Base-by-base conservation (phyloP, 2,797 vertebrate genomes). In the Serranus cabrilla region DNA sequence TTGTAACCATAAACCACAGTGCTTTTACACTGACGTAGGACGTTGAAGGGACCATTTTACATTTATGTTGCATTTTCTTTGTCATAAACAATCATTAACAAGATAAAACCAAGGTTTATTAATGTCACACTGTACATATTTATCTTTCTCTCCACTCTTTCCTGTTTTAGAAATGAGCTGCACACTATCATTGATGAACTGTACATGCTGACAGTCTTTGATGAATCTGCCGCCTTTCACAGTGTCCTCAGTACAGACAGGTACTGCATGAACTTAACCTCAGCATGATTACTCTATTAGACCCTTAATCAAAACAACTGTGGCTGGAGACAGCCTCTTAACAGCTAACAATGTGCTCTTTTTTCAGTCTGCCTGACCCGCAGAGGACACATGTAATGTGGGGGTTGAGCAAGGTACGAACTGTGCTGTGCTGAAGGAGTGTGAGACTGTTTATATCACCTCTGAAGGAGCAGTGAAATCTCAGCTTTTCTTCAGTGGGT, bases 201-300 rank as follows among this genome's bases (percentile, higher is more conserved):
- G 83, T 99, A 99, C 93, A 99, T 99, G 98, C 95, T 99, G 87
- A 96, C 97, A 0, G 95, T 99, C 75, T 99, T 99, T 90, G 95
- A 97, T 21, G 94, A 97, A 76, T 93, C 95, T 0, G 72, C 91
- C 63, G 88, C 84, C 7, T 98, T 98, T 93, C 90, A 79, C 87
- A 99, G 98, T 61, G 96, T 99, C 83, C 96, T 98, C 72, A 92
- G 97, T 87, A 81, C 97, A 78, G 94, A 97, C 78, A 96, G 97
- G 98, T 98, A 95, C 95, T 78, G 64, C 7, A 7, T 54, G 52
- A 74, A 71, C 55, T 34, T 66, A 5, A 74, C 70, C 58, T 77
- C 49, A 31, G 59, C 55, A 21, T 74, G 67, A 81, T 78, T 76
- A 71, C 71, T 74, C 52, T 46, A 47, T 85, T 64, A 66, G 27